Conservation (phyloP, 2,113 vertebrate genomes). For the Pristiophorus japonicus region DNA sequence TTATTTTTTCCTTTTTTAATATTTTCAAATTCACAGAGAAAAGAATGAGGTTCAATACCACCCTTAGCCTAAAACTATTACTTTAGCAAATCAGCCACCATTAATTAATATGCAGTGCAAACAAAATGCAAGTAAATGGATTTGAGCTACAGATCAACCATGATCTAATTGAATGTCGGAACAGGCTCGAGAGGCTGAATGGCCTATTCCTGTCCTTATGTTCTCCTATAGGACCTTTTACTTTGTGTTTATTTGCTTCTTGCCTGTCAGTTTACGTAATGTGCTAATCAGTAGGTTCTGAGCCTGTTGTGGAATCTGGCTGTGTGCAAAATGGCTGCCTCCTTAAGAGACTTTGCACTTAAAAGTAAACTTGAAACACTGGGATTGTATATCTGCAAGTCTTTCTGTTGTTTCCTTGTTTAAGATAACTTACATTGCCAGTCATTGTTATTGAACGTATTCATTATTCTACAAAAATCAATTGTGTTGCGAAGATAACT, state of each 20-base stretch:
- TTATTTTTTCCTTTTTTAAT: too few species aligned
- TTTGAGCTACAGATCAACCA: background rate
- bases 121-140: background rate
- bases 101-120: too few species aligned
- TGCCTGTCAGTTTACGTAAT: background rate
- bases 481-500: background rate
- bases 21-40: too few species aligned
- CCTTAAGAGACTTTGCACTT: background rate
- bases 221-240: background rate
- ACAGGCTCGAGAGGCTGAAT: background rate
- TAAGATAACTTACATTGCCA: background rate
- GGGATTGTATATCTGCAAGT: background rate
- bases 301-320: background rate
- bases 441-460: background rate
- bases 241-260: too few species aligned
- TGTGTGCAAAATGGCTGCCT: background rate
- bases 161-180: background rate
- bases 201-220: background rate
- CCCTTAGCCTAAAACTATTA: too few species aligned
- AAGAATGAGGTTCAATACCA: too few species aligned
- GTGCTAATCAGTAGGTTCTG: background rate
- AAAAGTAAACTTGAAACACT: background rate
- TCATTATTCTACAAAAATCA: background rate
- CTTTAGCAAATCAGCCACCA: too few species aligned
- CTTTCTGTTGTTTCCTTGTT: background rate